Evolutionary conservation across 2,113 vertebrate species (phyloP), one percentile per base, ranked within the genome.

Genomic region (Oxyruncus cristatus): DNA sequence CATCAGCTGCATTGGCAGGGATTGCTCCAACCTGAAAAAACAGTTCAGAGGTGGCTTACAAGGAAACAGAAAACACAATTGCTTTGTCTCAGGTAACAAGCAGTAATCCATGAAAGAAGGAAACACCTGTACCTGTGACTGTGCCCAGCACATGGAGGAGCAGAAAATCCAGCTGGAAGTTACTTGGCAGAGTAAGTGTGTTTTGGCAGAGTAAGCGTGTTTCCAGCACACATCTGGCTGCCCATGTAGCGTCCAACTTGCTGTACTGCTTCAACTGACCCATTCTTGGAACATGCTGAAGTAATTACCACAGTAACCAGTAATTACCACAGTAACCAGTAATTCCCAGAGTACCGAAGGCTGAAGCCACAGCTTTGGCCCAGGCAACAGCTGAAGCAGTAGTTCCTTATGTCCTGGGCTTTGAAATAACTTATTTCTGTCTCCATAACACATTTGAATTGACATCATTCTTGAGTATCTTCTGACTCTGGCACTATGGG

Each of bases 1-100:
- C 99, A 18, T 99, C 99, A 11, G 98, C 98, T 42, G 99, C 99
- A 28, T 99, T 99, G 86, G 99, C 99, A 18, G 98, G 98, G 91
- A 99, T 99, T 70, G 99, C 99, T 88, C 99, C 99, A 90, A 99
- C 99, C 99, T 99, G 88, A 58, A 95, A 92, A 41, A 10, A 83
- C 82, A 90, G 37, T 78, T 62, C 14, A 85, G 82, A 96, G 79
- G 12, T 19, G 8, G 30, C 35, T 96, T 93, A 87, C 55, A 91
- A 32, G 37, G 44, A 87, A 67, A 65, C 22, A 92, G 47, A 86
- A 94, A 83, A 88, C 5, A 33, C 18, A 79, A 20, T 12, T 82
- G 23, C n/a, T 82, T 76, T 58, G 26, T 52, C 42, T 82, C 39
- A 63, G 50, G 44, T 72, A 50, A 35, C 26, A 74, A 73, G 28